Base-by-base conservation (phyloP, 2,113 vertebrate species). In the Tauraco erythrolophus region DNA sequence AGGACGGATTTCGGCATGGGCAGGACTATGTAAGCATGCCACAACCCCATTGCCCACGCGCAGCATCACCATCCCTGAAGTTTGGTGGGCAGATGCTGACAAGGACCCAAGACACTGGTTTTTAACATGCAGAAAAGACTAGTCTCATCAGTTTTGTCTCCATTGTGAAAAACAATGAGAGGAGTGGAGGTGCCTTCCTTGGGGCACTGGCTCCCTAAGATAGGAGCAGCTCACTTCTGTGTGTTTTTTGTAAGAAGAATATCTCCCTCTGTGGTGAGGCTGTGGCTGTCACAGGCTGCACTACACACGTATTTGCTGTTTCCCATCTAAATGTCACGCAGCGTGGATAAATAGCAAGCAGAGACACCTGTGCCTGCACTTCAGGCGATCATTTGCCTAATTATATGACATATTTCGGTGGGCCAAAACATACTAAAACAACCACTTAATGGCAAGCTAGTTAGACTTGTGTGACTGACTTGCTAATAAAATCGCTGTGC, bases 381-480 rank as follows among this genome's bases (percentile, higher is more conserved):
- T 87, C 64, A 87, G n/a, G 60, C 92, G 71, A 91, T 95, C 3
- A 56, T 88, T 95, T 94, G 86, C 72, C 58, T 94, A 88, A 94
- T 96, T 94, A 92, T 53, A 51, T 72, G 53, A 45, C 58, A 82
- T 69, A 60, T 88, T 79, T 94, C 33, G 3, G 1, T 90, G 75
- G 93, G 82, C 48, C 75, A 88, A 96, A 96, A 92, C 84, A 92
- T 54, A 37, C 54, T 83, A 74, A 94, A 93, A 54, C 82, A 95
- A 69, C 39, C 50, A 57, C 45, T 96, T 85, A 92, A 58, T 79
- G 46, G 31, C 58, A 93, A 88, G 39, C 39, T 72, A 19, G 53
- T 86, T 88, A 76, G 60, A 71, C 11, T 30, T 24, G 9, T 76
- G 56, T 88, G 58, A 50, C 50, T 91, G 62, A 65, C 30, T 89